Base-by-base conservation (phyloP, 2,797 vertebrate species). In the Parauchenoglanis punctatus region DNA sequence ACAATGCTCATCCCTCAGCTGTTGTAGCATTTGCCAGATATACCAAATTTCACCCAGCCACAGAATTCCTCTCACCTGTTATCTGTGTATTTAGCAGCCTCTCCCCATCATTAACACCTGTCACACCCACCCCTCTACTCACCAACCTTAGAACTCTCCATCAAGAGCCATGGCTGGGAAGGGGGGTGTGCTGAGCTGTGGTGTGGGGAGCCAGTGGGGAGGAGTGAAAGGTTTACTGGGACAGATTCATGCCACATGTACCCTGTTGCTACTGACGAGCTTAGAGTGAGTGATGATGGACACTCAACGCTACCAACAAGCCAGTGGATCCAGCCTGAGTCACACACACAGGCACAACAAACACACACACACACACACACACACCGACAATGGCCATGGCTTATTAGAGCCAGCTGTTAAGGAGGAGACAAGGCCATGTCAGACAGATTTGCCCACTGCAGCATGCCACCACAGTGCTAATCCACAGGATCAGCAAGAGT, bases 31-130 rank as follows among this genome's bases (percentile, higher is more conserved):
- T 89, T 90, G 88, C 88, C 83, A 76, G 65, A 86, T 67, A 86
- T 86, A 76, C 85, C 23, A 28, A 86, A 89, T 90, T 90, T 88
- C 87, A 85, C 75, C 46, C 70, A 70, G 52, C 85, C 84, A 76
- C 86, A 12, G 90, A 92, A 93, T 91, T 92, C 91, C 92, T 93
- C 94, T 95, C 94, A 94, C 95, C 94, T 94, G 95, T 95, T 94
- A 95, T 91, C 94, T 93, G 93, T 88, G 89, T 89, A 88, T 93
- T 94, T 93, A 93, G 93, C 93, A 88, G 92, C 87, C 90, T 93
- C 91, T 91, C 84, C 90, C 88, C 89, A 91, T 96, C 94, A 94
- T 95, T 95, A 96, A 91, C 92, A 94, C 95, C 94, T 94, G 95
- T 95, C 94, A 94, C 7, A 89, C 89, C 91, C 85, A 61, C 0